Base-by-base conservation (phyloP, 2,797 vertebrate genomes). In the Acanthurus leucopareius region DNA sequence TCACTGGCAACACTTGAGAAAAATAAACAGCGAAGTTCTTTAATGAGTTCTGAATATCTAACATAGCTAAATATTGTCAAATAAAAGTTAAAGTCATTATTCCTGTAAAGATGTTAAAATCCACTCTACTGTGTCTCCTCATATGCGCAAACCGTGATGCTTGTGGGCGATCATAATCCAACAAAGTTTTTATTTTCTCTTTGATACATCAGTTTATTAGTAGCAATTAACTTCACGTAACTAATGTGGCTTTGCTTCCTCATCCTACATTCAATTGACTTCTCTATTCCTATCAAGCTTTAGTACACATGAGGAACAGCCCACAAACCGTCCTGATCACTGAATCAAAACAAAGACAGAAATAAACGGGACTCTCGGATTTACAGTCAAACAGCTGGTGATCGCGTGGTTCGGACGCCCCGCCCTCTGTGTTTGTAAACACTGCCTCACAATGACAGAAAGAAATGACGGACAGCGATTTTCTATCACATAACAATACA, bases 351-450 rank as follows among this genome's bases (percentile, higher is more conserved):
- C 45, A n/a, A 35, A 4, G 25, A 52, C 19, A 17, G n/a, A 28
- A 4, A 44, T 20, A 32, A 32, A 53, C n/a, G 10, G 25, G 16
- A 13, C 53, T 7, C 10, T 2, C 3, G 7, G n/a, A 8, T 69
- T 56, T 35, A 10, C 54, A 32, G 1, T 2, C 44, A 28, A 53
- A 13, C 77, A 83, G 86, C 85, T 80, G 85, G 70, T 22, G 65
- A 70, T 89, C 86, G 81, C 91, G 91, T 92, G 90, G 79, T 75
- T 20, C 1, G 48, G 51, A 87, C 16, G 88, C 89, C 79, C 88
- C 91, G 89, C 90, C 89, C 82, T 86, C 91, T 0, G 62, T 87
- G 90, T 93, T 94, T 92, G 91, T 92, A 94, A 93, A 94, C 93
- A 93, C 77, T 15, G 51, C 48, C 73, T 40, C 65, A 47, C 73